Percentiles rank a stretch among this genome's conserved stretches.
These are phyloP conservation scores for Rhopalosiphum maidis DNA, from an alignment of 1,140 invertebrate species.

Conservation along the genomic window DNA sequence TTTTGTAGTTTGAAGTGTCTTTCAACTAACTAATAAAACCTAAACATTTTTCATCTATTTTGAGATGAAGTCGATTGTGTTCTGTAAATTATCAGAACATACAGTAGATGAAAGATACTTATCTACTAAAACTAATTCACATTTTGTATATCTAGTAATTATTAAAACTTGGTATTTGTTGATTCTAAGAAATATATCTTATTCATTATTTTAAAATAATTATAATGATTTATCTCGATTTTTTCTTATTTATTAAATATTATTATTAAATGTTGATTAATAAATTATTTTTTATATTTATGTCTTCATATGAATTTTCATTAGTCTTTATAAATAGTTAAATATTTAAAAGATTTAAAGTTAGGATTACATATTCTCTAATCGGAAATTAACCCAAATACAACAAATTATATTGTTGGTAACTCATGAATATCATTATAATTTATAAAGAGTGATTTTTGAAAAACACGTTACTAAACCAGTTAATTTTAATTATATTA, in stretches of 20 bases:
- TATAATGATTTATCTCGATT: background rate
- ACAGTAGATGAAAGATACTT: background rate
- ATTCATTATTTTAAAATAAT: background rate
- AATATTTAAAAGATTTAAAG: background rate
- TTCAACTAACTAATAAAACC: too few relatives aligned
- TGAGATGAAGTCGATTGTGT: background rate
- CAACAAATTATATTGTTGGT: background rate
- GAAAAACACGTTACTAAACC: background rate
- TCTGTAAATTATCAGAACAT: background rate
- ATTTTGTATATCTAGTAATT: background rate
- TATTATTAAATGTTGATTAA: background rate
- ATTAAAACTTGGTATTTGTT: background rate
- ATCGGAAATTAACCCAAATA: background rate
- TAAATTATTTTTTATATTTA: background rate
- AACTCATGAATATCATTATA: background rate
- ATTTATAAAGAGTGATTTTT: background rate
- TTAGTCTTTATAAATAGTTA: background rate
- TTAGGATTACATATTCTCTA: background rate
- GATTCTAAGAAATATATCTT: background rate
- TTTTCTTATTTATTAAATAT: background rate
- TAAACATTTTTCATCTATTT: background rate
- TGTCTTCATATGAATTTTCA: background rate
- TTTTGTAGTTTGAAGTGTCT: too few relatives aligned
- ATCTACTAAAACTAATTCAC: background rate
- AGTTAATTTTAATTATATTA: background rate